Percentiles rank a stretch among this genome's conserved stretches.
Evolutionary conservation across 1,140 invertebrate genomes (phyloP).

Genomic region (Lordiphosa stackelbergi): DNA sequence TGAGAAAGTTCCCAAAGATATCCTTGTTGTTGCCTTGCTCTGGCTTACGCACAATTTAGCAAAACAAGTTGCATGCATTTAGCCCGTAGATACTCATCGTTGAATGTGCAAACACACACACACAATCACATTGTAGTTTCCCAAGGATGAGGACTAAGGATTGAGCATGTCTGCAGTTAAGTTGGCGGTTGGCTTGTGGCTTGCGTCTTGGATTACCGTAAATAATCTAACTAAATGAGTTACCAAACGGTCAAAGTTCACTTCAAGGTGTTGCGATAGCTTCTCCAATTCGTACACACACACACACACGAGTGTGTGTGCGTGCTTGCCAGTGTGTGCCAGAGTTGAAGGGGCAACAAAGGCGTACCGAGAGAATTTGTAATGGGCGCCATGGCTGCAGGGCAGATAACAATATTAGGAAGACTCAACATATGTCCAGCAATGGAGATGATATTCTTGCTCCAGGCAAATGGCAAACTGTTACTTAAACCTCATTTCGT

Average conservation of each 20-base stretch:
- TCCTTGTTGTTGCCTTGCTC: conserved; percentile 15
- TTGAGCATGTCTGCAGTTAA: conserved; percentile 46
- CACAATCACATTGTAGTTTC: conserved; percentile 2
- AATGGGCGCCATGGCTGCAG: conserved; percentile 18
- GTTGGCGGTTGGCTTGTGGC: conserved; percentile 62
- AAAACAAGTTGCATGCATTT: conserved; percentile 71
- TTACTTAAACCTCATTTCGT: conserved; percentile 43
- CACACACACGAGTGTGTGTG: not conserved
- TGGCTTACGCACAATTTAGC: conserved; percentile 72
- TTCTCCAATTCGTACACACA: not conserved
- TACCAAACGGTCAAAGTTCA: conserved; percentile 74
- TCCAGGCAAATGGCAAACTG: conserved; percentile 37
- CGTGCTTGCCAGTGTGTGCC: conserved; percentile 10
- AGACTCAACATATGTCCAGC: conserved; percentile 45
- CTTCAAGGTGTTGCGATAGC: conserved; percentile 50
- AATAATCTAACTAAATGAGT: conserved; percentile 74
- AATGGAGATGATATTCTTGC: conserved; percentile 39
- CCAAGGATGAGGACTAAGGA: conserved; percentile 1
- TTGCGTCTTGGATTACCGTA: conserved; percentile 70
- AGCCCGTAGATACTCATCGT: conserved; percentile 49
- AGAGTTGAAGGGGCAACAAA: conserved; percentile 21
- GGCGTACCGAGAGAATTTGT: conserved; percentile 17
- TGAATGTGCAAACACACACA: conserved; percentile 6
- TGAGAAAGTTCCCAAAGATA: conserved; percentile 56
- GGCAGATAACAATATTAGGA: conserved; percentile 44